phyloP scores from a whole-genome alignment of 2,888 invertebrate genomes.

The Caradrina kadenii region DNA sequence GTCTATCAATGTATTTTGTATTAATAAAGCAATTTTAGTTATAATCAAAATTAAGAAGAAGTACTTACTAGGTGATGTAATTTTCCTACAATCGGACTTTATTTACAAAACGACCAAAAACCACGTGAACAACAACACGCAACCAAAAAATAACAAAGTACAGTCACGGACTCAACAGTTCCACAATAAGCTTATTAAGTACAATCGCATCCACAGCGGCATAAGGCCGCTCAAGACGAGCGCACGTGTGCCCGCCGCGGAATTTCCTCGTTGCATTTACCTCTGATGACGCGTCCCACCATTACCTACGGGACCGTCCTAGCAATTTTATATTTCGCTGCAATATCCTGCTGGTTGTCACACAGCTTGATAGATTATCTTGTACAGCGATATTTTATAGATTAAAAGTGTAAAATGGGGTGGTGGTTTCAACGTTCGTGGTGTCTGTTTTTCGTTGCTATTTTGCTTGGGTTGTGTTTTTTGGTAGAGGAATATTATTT shows the following conservation, averaged over 20 bases:
- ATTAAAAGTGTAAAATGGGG: slow-evolving; percentile 49
- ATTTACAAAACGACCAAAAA: not conserved
- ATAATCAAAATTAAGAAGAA: too few species aligned
- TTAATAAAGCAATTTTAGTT: too few species aligned
- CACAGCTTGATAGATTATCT: slow-evolving; percentile 68
- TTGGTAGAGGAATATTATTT: not conserved
- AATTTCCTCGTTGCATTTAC: slow-evolving; percentile 78
- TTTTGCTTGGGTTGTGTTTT: slow-evolving; percentile 16
- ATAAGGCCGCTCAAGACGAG: slow-evolving; percentile 64
- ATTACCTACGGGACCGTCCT: slow-evolving; percentile 66
- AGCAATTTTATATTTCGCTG: slow-evolving; percentile 74
- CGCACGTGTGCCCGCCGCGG: slow-evolving; percentile 70
- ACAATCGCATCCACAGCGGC: slow-evolving; percentile 57
- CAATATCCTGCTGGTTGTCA: slow-evolving; percentile 66
- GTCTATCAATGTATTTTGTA: too few species aligned
- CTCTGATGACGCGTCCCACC: slow-evolving; percentile 74
- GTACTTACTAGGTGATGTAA: too few species aligned
- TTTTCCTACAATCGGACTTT: too few species aligned
- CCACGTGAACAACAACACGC: not conserved
- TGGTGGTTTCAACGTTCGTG: slow-evolving; percentile 29
- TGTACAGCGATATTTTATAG: slow-evolving; percentile 57
- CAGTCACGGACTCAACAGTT: slow-evolving; percentile 37
- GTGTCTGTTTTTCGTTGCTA: slow-evolving; percentile 21
- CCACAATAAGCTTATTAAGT: slow-evolving; percentile 55
- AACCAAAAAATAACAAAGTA: slow-evolving; percentile 21